These are phyloP conservation scores for Corythoichthys haematopterus DNA, from an alignment of 2,113 vertebrate genomes.

Conservation along the genomic window DNA sequence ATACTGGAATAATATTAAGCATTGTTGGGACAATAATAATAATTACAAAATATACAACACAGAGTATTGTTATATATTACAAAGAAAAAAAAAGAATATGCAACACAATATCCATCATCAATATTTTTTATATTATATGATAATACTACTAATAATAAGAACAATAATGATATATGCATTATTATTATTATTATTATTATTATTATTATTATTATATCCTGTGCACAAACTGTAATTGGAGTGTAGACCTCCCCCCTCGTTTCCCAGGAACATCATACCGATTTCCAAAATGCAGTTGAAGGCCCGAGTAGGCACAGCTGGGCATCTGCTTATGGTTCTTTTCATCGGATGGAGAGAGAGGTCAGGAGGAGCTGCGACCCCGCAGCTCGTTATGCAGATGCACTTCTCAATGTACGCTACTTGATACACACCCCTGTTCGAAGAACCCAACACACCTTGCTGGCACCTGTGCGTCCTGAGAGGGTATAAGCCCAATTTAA, in stretches of 20 bases:
- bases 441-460: background rate
- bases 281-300: slow-evolving; percentile 84
- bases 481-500: background rate
- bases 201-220: background rate
- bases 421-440: background rate
- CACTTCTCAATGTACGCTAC: background rate
- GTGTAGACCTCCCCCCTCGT: slow-evolving; percentile 31
- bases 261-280: slow-evolving; percentile 85
- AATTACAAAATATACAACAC: too few relatives aligned
- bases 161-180: background rate
- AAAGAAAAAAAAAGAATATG: too few relatives aligned
- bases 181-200: background rate
- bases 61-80: too few relatives aligned
- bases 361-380: slow-evolving; percentile 67
- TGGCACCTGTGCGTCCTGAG: background rate
- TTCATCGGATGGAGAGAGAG: slow-evolving; percentile 75
- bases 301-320: slow-evolving; percentile 81
- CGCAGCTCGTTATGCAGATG: slow-evolving; percentile 43
- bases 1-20: too few relatives aligned
- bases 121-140: too few relatives aligned
- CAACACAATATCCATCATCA: too few relatives aligned
- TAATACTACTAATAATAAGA: too few relatives aligned
- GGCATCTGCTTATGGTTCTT: slow-evolving; percentile 70
- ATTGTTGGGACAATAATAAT: too few relatives aligned
- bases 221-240: background rate